A percentile compares a stretch with the other conserved stretches of the same genome.
These are phyloP conservation scores for Drosophila quinaria DNA, from an alignment of 2,888 invertebrate genomes.

Conservation along the genomic window DNA sequence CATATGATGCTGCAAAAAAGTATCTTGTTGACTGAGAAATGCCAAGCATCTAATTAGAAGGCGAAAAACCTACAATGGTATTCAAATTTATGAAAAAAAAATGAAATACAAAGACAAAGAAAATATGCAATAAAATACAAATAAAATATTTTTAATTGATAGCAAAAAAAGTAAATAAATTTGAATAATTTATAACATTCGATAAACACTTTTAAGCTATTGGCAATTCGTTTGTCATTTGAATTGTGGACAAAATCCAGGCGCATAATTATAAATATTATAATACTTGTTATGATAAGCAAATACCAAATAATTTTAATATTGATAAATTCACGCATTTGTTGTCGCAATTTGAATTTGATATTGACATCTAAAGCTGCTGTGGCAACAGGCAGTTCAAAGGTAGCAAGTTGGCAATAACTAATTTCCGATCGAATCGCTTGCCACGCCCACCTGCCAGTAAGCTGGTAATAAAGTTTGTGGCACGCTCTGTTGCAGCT, in stretches of 20 bases:
- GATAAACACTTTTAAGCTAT: slow-evolving; percentile 29
- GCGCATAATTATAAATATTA: slow-evolving; percentile 41
- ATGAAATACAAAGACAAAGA: not conserved
- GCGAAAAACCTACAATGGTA: not conserved
- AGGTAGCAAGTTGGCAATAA: slow-evolving; percentile 5
- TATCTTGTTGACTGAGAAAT: slow-evolving; percentile 6
- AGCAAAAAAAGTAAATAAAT: slow-evolving; percentile 9
- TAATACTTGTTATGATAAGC: slow-evolving; percentile 51
- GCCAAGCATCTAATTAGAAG: slow-evolving; percentile 42
- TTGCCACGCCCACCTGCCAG: slow-evolving; percentile 35
- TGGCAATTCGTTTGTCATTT: slow-evolving; percentile 38
- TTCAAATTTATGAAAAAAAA: not conserved
- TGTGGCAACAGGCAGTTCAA: slow-evolving; percentile 14
- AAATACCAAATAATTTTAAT: slow-evolving; percentile 51
- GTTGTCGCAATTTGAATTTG: slow-evolving; percentile 10
- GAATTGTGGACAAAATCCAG: slow-evolving; percentile 10
- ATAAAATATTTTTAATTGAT: slow-evolving; percentile 10
- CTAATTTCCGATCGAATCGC: slow-evolving; percentile 6
- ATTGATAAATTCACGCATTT: slow-evolving; percentile 35
- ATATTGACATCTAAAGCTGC: slow-evolving; percentile 11
- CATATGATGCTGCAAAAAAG: slow-evolving; percentile 14
- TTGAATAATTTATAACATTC: slow-evolving; percentile 9
- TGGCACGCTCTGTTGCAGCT: slow-evolving; percentile 56
- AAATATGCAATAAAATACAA: not conserved
- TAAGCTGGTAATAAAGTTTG: slow-evolving; percentile 63